Conservation (phyloP, 1,140 invertebrate species). For the Cotesia typhae region DNA sequence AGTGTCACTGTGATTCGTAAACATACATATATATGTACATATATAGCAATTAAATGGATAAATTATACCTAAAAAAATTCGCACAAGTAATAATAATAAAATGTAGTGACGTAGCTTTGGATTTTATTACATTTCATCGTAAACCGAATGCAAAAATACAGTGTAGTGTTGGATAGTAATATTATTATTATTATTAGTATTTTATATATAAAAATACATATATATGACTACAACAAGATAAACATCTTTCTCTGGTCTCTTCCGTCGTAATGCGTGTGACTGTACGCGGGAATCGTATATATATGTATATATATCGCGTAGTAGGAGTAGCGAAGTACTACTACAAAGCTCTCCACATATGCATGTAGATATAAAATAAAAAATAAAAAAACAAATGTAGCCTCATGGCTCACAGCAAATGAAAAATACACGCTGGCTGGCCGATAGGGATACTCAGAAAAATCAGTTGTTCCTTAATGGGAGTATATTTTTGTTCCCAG, state of each 20-base stretch:
- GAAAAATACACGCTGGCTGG: conserved; percentile 33
- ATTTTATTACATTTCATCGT: too few relatives aligned
- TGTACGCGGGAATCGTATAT: conserved; percentile 14
- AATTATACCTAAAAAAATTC: too few relatives aligned
- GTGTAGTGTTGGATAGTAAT: not conserved
- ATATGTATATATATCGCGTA: not conserved
- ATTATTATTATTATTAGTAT: not conserved
- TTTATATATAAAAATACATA: conserved; percentile 2
- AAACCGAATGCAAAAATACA: too few relatives aligned
- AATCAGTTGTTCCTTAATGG: conserved; percentile 35
- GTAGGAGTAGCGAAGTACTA: not conserved
- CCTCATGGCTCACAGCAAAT: conserved; percentile 32
- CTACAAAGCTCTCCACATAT: not conserved
- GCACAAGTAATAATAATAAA: too few relatives aligned
- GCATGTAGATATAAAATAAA: conserved; percentile 16
- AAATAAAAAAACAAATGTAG: conserved; percentile 10
- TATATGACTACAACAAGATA: not conserved
- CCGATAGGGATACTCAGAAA: conserved; percentile 28
- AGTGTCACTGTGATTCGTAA: too few relatives aligned
- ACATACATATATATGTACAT: too few relatives aligned
- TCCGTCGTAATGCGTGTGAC: conserved; percentile 14
- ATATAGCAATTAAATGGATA: too few relatives aligned
- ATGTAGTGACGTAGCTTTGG: too few relatives aligned
- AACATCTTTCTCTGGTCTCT: conserved; percentile 11
- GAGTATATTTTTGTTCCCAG: conserved; percentile 33